These are phyloP conservation scores for Scaptodrosophila latifasciaeformis DNA, from an alignment of 2,888 invertebrate genomes.

Conservation along the genomic window DNA sequence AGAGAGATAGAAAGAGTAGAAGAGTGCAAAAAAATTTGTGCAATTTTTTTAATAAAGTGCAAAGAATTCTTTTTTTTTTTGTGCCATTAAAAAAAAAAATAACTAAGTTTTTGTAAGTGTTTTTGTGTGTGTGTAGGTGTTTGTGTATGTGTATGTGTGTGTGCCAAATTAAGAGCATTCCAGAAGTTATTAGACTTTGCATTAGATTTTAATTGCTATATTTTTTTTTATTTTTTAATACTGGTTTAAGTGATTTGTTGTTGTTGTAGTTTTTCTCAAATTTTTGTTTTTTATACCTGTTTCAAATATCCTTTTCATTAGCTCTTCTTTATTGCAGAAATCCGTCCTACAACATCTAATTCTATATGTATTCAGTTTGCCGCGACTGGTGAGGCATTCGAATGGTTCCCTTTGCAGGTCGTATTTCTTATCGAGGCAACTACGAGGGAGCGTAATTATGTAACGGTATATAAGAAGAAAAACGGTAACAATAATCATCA, in stretches of 20 bases:
- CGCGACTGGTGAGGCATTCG: slow-evolving; percentile 74
- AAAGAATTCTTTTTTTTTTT: slow-evolving; percentile 32
- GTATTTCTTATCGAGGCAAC: slow-evolving; percentile 74
- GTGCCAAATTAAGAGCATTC: slow-evolving; percentile 4
- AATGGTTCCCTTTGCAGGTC: slow-evolving; percentile 74
- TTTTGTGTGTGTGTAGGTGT: background rate
- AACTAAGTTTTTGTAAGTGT: slow-evolving; percentile 6
- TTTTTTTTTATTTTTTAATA: slow-evolving; percentile 30
- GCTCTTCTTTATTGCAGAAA: slow-evolving; percentile 75
- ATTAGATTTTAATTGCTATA: slow-evolving; percentile 26
- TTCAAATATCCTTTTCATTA: slow-evolving; percentile 72
- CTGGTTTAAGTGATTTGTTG: slow-evolving; percentile 22
- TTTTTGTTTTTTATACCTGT: slow-evolving; percentile 63
- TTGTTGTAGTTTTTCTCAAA: slow-evolving; percentile 24
- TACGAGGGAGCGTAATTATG: slow-evolving; percentile 30
- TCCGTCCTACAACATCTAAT: slow-evolving; percentile 75
- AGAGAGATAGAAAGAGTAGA: no score
- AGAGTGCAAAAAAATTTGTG: slow-evolving; percentile 31
- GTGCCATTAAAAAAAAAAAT: no score
- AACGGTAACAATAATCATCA: no score
- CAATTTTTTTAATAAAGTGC: no score
- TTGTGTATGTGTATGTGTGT: background rate
- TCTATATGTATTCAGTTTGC: slow-evolving; percentile 73
- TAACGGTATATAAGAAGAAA: slow-evolving; percentile 8
- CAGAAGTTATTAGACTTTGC: slow-evolving; percentile 15